A percentile compares a stretch with the other conserved stretches of the same genome.
Evolutionary conservation across 2,888 invertebrate species (phyloP).

Genomic region (Acholoe squamosa): DNA sequence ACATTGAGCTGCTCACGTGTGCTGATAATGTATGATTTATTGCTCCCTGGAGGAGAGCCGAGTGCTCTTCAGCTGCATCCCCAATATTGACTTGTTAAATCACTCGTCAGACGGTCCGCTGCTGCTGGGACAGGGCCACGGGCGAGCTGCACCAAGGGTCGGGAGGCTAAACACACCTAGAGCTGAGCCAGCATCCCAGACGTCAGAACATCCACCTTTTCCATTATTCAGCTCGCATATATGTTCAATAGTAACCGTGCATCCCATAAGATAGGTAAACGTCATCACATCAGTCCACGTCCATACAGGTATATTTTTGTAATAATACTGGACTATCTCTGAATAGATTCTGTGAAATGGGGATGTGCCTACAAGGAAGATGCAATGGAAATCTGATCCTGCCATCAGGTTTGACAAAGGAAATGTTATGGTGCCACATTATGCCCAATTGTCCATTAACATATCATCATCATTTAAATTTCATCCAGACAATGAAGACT

Average conservation of each 20-base stretch:
- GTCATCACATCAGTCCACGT: too few relatives aligned
- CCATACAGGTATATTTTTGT: too few relatives aligned
- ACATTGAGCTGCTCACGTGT: background rate
- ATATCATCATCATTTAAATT: too few relatives aligned
- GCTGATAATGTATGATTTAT: conserved; percentile 10
- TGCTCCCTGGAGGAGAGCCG: background rate
- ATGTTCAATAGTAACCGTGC: background rate
- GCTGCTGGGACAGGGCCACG: background rate
- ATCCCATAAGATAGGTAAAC: too few relatives aligned
- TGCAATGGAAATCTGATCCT: too few relatives aligned
- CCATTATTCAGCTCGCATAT: background rate
- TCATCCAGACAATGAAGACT: too few relatives aligned
- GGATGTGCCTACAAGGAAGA: too few relatives aligned
- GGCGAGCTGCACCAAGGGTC: background rate
- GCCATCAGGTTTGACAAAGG: too few relatives aligned
- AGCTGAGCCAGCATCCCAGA: background rate
- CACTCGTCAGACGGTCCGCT: background rate
- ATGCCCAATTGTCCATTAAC: too few relatives aligned
- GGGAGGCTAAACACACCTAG: background rate
- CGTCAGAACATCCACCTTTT: background rate
- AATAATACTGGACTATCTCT: too few relatives aligned
- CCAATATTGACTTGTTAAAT: conserved; percentile 27
- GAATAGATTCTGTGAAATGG: too few relatives aligned
- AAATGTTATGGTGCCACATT: too few relatives aligned
- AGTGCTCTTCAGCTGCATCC: background rate